Percentiles rank a stretch among this genome's conserved stretches.
Evolutionary conservation across 1,140 invertebrate species (phyloP).

Genomic region (Drosophila sproati): DNA sequence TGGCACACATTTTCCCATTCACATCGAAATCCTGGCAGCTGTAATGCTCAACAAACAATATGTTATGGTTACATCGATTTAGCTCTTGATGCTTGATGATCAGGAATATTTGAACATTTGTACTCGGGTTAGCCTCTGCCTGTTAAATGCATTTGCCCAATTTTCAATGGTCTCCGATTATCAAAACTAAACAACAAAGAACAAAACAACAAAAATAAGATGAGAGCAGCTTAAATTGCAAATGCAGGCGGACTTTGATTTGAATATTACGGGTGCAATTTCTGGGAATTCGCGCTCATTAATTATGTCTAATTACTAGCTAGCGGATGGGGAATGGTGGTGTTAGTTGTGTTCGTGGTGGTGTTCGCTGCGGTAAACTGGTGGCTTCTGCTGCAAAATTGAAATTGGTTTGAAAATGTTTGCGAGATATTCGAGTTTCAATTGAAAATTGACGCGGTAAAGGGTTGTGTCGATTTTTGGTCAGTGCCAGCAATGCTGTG

Average conservation of each 20-base stretch:
- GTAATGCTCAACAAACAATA: slow-evolving; percentile 25
- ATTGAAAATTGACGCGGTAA: slow-evolving; percentile 69
- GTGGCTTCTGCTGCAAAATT: slow-evolving; percentile 63
- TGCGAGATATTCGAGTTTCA: slow-evolving; percentile 75
- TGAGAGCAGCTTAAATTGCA: slow-evolving; percentile 33
- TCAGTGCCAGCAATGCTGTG: not conserved
- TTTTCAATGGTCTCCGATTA: not conserved
- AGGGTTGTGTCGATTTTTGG: not conserved
- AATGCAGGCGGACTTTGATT: slow-evolving; percentile 3
- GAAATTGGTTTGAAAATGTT: slow-evolving; percentile 79
- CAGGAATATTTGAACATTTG: no score
- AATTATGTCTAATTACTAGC: slow-evolving; percentile 69
- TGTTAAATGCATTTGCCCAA: no score
- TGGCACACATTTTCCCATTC: slow-evolving; percentile 32
- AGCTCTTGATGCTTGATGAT: no score
- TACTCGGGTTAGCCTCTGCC: no score
- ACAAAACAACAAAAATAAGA: slow-evolving; percentile 21
- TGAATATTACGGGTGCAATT: slow-evolving; percentile 41
- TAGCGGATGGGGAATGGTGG: not conserved
- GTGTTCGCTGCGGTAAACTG: not conserved
- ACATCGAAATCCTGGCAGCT: slow-evolving; percentile 56
- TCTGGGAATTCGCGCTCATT: slow-evolving; percentile 72
- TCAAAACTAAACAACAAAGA: not conserved
- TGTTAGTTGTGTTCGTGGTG: not conserved
- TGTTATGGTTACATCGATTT: not conserved